These are phyloP conservation scores for Harpalus rufipes DNA, from an alignment of 2,888 invertebrate genomes.

Conservation along the genomic window DNA sequence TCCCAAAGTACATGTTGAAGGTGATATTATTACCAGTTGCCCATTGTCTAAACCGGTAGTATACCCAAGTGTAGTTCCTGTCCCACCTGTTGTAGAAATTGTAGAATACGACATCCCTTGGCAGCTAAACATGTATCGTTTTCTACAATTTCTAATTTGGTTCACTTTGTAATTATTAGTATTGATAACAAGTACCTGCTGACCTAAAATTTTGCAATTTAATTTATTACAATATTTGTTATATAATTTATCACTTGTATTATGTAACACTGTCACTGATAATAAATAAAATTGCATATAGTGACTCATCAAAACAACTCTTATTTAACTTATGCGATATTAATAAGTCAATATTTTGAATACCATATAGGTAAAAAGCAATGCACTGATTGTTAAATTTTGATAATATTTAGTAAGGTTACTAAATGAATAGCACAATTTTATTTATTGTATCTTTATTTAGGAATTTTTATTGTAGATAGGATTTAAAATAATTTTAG, in stretches of 20 bases:
- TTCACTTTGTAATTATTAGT: constrained; percentile 78
- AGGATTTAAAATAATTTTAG: constrained; percentile 18
- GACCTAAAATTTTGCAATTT: background rate
- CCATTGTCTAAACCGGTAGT: constrained; percentile 78
- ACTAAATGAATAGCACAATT: background rate
- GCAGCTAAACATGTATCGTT: constrained; percentile 79
- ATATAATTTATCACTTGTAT: constrained; percentile 20
- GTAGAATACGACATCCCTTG: constrained; percentile 67
- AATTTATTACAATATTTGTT: constrained; percentile 23
- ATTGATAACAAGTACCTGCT: constrained; percentile 4
- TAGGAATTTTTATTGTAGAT: background rate
- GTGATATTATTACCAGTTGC: constrained; percentile 82
- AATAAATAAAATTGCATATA: background rate
- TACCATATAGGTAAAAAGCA: background rate
- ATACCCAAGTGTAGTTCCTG: constrained; percentile 80
- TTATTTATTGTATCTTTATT: constrained; percentile 5
- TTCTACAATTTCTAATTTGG: constrained; percentile 82
- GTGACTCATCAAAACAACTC: constrained; percentile 1
- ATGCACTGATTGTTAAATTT: constrained; percentile 25
- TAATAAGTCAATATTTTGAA: background rate
- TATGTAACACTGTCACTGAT: background rate
- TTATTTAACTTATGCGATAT: background rate
- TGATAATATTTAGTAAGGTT: background rate
- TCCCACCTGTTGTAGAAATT: constrained; percentile 69
- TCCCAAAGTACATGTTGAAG: constrained; percentile 71